A percentile compares a stretch with the other conserved stretches of the same genome.
These are phyloP conservation scores for Rhorus exstirpatorius DNA, from an alignment of 2,888 invertebrate genomes.

Conservation along the genomic window DNA sequence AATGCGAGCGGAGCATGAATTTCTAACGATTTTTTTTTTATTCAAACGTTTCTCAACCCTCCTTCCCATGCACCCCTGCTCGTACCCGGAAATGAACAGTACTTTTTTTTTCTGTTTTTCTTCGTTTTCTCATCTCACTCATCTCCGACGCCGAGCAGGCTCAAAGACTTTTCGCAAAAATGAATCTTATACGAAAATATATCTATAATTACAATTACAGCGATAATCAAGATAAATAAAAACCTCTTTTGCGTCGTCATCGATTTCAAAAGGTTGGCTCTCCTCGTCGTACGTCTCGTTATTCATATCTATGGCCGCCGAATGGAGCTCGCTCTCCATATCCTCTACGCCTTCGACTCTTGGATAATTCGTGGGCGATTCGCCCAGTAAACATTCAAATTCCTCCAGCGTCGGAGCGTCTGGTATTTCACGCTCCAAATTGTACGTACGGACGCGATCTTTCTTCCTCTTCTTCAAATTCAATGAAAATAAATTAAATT, in stretches of 20 bases:
- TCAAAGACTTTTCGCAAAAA: no score
- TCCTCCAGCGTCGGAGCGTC: slow-evolving; percentile 84
- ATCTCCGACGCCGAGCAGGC: no score
- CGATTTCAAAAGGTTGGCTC: not conserved
- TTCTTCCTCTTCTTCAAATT: slow-evolving; percentile 79
- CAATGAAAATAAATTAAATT: not conserved
- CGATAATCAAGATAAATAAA: slow-evolving; percentile 13
- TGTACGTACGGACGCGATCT: slow-evolving; percentile 77
- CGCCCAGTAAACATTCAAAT: slow-evolving; percentile 84
- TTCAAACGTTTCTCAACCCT: no score
- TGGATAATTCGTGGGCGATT: slow-evolving; percentile 84
- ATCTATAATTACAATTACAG: no score
- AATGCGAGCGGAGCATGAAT: no score
- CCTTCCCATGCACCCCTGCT: no score
- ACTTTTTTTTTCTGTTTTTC: no score
- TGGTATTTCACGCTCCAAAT: slow-evolving; percentile 80
- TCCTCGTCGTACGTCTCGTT: slow-evolving; percentile 80
- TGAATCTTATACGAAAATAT: no score
- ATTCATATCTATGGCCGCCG: slow-evolving; percentile 83
- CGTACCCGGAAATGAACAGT: no score
- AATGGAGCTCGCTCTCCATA: slow-evolving; percentile 85
- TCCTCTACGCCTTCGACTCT: slow-evolving; percentile 83
- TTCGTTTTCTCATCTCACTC: no score
- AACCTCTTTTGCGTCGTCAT: slow-evolving; percentile 25
- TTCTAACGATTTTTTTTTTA: no score